phyloP scores from a whole-genome alignment of 2,113 vertebrate species.

The Zingel zingel region DNA sequence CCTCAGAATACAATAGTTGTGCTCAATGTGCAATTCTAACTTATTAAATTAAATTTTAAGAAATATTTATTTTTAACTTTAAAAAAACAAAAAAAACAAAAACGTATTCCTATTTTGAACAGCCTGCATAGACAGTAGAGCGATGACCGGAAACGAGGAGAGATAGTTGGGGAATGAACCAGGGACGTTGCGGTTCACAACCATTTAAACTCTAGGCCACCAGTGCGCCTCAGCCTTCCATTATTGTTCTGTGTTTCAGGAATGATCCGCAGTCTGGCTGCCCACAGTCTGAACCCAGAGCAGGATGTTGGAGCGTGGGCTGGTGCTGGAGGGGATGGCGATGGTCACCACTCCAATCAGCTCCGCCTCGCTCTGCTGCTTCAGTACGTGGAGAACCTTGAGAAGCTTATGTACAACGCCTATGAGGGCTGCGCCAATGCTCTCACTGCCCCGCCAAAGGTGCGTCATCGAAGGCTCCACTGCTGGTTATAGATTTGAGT shows the following conservation, averaged over 20 bases:
- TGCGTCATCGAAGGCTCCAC: conserved; percentile 47
- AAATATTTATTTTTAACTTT: no score
- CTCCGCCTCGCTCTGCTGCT: conserved; percentile 94
- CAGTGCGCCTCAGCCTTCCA: neutral
- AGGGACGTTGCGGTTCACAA: no score
- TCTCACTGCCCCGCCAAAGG: conserved; percentile 96
- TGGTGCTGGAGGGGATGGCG: conserved; percentile 90
- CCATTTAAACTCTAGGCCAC: neutral
- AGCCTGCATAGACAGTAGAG: neutral
- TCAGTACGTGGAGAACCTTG: conserved; percentile 96
- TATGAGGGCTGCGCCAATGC: conserved; percentile 98
- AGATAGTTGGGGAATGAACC: neutral
- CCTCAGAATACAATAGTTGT: neutral
- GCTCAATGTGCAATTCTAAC: neutral
- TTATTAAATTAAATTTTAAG: neutral
- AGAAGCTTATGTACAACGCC: conserved; percentile 99
- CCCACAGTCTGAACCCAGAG: conserved; percentile 94
- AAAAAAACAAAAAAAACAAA: no score
- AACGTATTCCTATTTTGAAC: neutral
- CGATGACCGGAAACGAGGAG: neutral
- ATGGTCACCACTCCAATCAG: conserved; percentile 95
- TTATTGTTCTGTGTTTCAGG: conserved; percentile 77
- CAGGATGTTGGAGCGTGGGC: conserved; percentile 96
- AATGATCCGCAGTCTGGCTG: conserved; percentile 96
- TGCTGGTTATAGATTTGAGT: neutral